Evolutionary conservation across 1,140 invertebrate genomes (phyloP).

Genomic region (Vanessa atalanta): DNA sequence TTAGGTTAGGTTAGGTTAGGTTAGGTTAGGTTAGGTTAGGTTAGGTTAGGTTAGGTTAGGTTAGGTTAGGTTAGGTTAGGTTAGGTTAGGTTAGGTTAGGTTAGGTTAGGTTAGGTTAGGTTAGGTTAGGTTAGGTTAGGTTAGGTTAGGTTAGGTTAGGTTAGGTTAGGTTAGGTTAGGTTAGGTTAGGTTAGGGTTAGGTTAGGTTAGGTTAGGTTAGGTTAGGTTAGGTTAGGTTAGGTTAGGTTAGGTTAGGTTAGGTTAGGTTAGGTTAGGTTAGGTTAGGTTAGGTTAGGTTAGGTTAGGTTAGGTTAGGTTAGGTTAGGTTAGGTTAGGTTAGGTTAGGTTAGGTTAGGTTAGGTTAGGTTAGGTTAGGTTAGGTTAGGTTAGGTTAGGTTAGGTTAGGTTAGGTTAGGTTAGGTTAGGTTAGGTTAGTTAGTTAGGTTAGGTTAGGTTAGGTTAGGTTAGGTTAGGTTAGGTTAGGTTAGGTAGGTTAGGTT

Average conservation of each 20-base stretch:
- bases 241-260: constrained; percentile 36
- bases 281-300: too few species aligned
- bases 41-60: too few species aligned
- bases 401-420: constrained; percentile 32
- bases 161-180: too few species aligned
- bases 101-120: too few species aligned
- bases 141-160: constrained; percentile 40
- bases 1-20: too few species aligned
- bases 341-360: constrained; percentile 23
- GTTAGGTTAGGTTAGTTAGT: constrained; percentile 44
- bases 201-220: constrained; percentile 44
- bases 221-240: constrained; percentile 35
- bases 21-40: too few species aligned
- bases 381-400: constrained; percentile 24
- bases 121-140: constrained; percentile 46
- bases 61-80: too few species aligned
- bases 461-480: constrained; percentile 32
- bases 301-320: too few species aligned
- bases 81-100: too few species aligned
- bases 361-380: constrained; percentile 34
- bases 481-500: too few species aligned
- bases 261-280: neutral
- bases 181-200: too few species aligned
- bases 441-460: constrained; percentile 43
- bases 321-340: too few species aligned